These are phyloP conservation scores for Vanacampus margaritifer DNA, from an alignment of 2,113 vertebrate genomes.

Conservation along the genomic window DNA sequence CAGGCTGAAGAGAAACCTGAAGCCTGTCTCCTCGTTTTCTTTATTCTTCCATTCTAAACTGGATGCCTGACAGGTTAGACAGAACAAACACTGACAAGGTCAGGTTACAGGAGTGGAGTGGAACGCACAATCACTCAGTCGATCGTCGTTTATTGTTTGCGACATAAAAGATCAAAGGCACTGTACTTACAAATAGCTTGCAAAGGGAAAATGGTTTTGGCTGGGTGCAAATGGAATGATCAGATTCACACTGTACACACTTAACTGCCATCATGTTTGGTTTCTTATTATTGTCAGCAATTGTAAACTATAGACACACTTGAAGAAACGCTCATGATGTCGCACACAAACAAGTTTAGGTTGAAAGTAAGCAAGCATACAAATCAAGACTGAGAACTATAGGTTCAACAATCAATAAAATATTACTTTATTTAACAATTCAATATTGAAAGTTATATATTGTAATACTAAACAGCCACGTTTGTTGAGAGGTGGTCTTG, in stretches of 20 bases:
- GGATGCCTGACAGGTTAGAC: constrained; percentile 78
- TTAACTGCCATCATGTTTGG: background rate
- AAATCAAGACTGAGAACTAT: background rate
- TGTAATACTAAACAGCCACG: background rate
- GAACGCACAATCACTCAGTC: constrained; percentile 27
- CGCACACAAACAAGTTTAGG: background rate
- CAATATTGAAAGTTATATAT: background rate
- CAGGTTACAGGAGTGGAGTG: constrained; percentile 23
- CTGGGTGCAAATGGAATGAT: background rate
- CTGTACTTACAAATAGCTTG: constrained; percentile 1
- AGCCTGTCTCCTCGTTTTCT: constrained; percentile 94
- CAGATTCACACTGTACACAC: constrained; percentile 5
- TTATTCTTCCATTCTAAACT: constrained; percentile 96
- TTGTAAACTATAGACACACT: background rate
- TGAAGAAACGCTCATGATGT: background rate
- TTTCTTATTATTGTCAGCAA: constrained; percentile 5
- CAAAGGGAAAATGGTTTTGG: background rate
- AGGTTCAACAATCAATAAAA: background rate
- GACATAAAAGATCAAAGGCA: constrained; percentile 38
- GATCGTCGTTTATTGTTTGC: constrained; percentile 29
- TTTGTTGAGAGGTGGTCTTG: background rate
- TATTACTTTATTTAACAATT: too few species aligned
- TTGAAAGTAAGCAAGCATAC: background rate
- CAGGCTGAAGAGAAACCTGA: constrained; percentile 94
- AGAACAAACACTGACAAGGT: constrained; percentile 51